Percentiles rank a stretch among this genome's conserved stretches.
These are phyloP conservation scores for Cheilosia vernalis DNA, from an alignment of 2,888 invertebrate species.

Conservation along the genomic window DNA sequence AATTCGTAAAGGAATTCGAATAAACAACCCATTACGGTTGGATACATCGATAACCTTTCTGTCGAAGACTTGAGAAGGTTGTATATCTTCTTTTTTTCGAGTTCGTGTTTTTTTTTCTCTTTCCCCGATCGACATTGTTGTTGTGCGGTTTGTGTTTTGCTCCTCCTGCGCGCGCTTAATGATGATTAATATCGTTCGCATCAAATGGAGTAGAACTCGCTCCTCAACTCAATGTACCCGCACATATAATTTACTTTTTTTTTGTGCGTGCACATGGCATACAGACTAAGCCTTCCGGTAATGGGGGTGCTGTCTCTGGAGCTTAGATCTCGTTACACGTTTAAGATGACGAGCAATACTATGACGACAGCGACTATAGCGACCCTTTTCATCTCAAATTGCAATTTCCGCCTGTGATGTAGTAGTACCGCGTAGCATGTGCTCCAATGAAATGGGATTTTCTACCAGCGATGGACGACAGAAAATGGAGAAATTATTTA, in stretches of 20 bases:
- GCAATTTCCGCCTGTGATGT: constrained; percentile 68
- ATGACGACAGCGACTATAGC: constrained; percentile 7
- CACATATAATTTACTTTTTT: constrained; percentile 40
- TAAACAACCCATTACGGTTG: constrained; percentile 64
- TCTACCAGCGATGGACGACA: constrained; percentile 50
- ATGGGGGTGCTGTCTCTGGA: constrained; percentile 56
- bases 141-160: constrained; percentile 38
- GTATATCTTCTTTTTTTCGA: constrained; percentile 11
- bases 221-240: constrained; percentile 54
- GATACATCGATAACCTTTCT: constrained; percentile 63
- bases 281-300: constrained; percentile 66
- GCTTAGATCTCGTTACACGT: constrained; percentile 55
- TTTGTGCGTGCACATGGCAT: constrained; percentile 1
- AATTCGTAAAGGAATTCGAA: constrained; percentile 40
- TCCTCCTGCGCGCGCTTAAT: constrained; percentile 50
- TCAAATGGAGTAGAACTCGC: constrained; percentile 72
- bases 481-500: constrained; percentile 70
- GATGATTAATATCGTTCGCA: constrained; percentile 72
- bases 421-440: constrained; percentile 36
- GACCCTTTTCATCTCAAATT: constrained; percentile 72
- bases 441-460: constrained; percentile 48
- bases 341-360: constrained; percentile 6
- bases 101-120: too few species aligned
- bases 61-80: constrained; percentile 15
- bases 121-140: constrained; percentile 20